Conservation (phyloP, 1,140 invertebrate species). For the Copidosoma floridanum region DNA sequence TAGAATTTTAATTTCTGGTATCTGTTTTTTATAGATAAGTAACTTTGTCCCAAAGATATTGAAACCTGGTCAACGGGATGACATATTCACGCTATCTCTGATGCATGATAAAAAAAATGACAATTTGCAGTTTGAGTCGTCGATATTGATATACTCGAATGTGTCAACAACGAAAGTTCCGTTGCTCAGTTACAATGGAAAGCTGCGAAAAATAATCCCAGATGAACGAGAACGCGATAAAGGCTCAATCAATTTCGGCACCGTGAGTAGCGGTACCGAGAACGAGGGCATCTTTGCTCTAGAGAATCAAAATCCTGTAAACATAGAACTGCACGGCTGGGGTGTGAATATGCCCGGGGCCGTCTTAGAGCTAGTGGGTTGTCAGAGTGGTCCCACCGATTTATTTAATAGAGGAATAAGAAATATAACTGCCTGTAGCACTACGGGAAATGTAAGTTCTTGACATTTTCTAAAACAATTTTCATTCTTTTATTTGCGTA, state of each 20-base stretch:
- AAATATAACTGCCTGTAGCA: constrained; percentile 50
- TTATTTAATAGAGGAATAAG: constrained; percentile 47
- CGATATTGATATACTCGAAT: constrained; percentile 70
- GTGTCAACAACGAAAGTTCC: constrained; percentile 70
- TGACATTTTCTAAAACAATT: constrained; percentile 32
- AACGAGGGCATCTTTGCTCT: constrained; percentile 70
- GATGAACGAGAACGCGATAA: constrained; percentile 57
- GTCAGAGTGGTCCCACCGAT: constrained; percentile 61
- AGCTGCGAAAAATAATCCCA: constrained; percentile 61
- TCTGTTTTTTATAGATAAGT: constrained; percentile 56
- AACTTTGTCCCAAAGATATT: constrained; percentile 64
- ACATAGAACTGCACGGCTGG: constrained; percentile 67
- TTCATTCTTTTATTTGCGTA: constrained; percentile 1
- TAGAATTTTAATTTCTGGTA: no score
- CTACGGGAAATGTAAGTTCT: constrained; percentile 47
- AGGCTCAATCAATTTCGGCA: constrained; percentile 71
- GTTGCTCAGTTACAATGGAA: constrained; percentile 74
- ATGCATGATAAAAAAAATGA: constrained; percentile 56
- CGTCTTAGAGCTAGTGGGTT: constrained; percentile 68
- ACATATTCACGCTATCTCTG: constrained; percentile 63
- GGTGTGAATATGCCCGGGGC: constrained; percentile 68
- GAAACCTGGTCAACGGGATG: constrained; percentile 61
- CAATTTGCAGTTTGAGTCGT: constrained; percentile 65
- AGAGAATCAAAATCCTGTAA: constrained; percentile 76
- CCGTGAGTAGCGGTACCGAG: constrained; percentile 67